A percentile compares a stretch with the other conserved stretches of the same genome.
Evolutionary conservation across 2,888 invertebrate genomes (phyloP).

Genomic region (Cerceris ruficornis): DNA sequence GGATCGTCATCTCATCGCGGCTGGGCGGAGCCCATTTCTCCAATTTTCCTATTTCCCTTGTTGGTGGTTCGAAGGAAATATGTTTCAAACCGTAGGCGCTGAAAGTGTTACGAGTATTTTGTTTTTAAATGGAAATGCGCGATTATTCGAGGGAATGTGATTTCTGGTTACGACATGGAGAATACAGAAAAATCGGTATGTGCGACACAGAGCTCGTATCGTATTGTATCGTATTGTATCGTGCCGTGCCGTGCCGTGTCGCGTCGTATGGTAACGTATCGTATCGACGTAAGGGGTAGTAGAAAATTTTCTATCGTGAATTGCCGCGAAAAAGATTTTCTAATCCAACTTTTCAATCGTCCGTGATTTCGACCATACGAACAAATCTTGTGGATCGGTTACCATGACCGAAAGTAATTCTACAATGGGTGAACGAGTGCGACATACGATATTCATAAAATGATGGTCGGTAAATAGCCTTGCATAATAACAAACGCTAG

Average conservation of each 20-base stretch:
- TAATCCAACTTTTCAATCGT: no score
- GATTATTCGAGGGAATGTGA: slow-evolving; percentile 42
- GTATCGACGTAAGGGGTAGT: neutral
- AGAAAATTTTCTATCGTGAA: no score
- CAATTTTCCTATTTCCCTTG: neutral
- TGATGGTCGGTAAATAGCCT: no score
- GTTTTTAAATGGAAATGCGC: slow-evolving; percentile 51
- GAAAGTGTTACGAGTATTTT: slow-evolving; percentile 10
- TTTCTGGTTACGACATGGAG: slow-evolving; percentile 60
- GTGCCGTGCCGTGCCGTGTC: no score
- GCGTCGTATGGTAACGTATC: slow-evolving; percentile 12
- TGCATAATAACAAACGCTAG: no score
- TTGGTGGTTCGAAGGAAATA: neutral
- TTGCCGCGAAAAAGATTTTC: no score
- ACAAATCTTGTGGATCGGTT: no score
- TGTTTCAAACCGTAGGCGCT: neutral
- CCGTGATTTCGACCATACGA: no score
- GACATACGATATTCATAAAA: no score
- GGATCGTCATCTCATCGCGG: slow-evolving; percentile 45
- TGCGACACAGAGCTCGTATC: slow-evolving; percentile 22
- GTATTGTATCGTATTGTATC: slow-evolving; percentile 14
- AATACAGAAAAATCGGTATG: slow-evolving; percentile 61
- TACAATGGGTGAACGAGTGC: no score
- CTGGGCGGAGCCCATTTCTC: slow-evolving; percentile 61
- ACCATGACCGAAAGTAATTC: no score